phyloP scores from a whole-genome alignment of 2,797 vertebrate species.

The Esox lucius region DNA sequence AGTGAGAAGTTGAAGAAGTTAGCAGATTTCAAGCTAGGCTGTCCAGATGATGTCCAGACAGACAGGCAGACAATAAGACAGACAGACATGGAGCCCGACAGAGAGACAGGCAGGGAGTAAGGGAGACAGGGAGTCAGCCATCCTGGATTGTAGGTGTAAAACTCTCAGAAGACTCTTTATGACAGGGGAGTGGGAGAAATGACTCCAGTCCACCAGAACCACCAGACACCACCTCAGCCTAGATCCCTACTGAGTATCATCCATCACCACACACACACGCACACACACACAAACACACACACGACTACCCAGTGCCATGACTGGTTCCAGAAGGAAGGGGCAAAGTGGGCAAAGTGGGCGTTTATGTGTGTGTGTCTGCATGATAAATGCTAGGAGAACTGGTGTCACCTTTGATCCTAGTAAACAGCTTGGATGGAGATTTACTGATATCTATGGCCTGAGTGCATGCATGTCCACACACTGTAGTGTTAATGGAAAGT shows the following conservation, averaged over 20 bases:
- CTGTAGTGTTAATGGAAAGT: too few species aligned
- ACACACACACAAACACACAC: not conserved
- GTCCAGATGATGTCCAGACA: not conserved
- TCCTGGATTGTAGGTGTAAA: not conserved
- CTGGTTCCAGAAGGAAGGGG: too few species aligned
- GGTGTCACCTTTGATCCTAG: too few species aligned
- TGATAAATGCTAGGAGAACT: too few species aligned
- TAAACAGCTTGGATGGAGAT: too few species aligned
- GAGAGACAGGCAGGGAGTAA: not conserved
- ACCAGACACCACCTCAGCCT: conserved; percentile 16
- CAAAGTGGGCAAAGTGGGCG: not conserved
- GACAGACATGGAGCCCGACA: not conserved
- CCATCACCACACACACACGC: conserved; percentile 31
- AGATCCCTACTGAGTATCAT: conserved; percentile 36
- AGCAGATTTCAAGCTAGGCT: not conserved
- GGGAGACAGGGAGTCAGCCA: not conserved
- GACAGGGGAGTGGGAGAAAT: conserved; percentile 30
- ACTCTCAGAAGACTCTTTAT: conserved; percentile 45
- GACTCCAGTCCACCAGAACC: conserved; percentile 24
- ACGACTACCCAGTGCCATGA: not conserved
- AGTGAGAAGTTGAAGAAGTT: conserved; percentile 31
- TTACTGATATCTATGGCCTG: too few species aligned
- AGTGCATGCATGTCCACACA: too few species aligned
- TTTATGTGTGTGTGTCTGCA: not conserved
- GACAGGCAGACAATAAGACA: not conserved